Conservation (phyloP, 2,888 invertebrate genomes). For the Lithophane semibrunnea region DNA sequence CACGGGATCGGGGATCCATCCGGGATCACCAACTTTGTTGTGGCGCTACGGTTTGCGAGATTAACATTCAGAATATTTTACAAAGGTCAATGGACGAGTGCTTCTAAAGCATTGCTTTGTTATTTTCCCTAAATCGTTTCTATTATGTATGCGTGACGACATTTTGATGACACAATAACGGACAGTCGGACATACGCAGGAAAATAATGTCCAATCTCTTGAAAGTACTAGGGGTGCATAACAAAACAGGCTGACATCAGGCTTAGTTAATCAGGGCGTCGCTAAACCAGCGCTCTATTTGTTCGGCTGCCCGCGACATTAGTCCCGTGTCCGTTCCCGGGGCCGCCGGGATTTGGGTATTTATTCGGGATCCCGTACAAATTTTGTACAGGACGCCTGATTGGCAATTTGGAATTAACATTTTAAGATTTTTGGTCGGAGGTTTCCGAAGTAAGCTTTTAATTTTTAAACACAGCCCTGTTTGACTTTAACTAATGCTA, state of each 20-base stretch:
- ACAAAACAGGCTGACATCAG: slow-evolving; percentile 81
- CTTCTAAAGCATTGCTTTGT: background rate
- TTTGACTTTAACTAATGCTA: slow-evolving; percentile 15
- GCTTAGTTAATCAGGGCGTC: slow-evolving; percentile 87
- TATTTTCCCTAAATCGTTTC: slow-evolving; percentile 19
- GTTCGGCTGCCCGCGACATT: slow-evolving; percentile 86
- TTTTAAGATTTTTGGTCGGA: slow-evolving; percentile 56
- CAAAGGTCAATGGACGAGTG: slow-evolving; percentile 48
- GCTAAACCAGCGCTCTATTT: slow-evolving; percentile 85
- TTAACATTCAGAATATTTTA: slow-evolving; percentile 54
- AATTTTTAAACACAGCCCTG: slow-evolving; percentile 32
- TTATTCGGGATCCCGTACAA: slow-evolving; percentile 72
- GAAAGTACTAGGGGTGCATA: slow-evolving; percentile 85
- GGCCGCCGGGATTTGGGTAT: slow-evolving; percentile 69
- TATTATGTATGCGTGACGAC: slow-evolving; percentile 15
- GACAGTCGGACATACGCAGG: slow-evolving; percentile 20
- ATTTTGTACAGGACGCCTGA: slow-evolving; percentile 72
- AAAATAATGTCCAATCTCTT: slow-evolving; percentile 62
- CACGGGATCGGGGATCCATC: slow-evolving; percentile 50
- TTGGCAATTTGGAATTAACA: slow-evolving; percentile 66
- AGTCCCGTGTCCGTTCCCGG: slow-evolving; percentile 81
- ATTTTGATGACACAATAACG: slow-evolving; percentile 25
- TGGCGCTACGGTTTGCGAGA: slow-evolving; percentile 33
- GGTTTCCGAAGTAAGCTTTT: slow-evolving; percentile 38
- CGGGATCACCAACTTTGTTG: slow-evolving; percentile 58